Evolutionary conservation across 2,113 vertebrate species (phyloP).

Genomic region (Rhinolophus sinicus): DNA sequence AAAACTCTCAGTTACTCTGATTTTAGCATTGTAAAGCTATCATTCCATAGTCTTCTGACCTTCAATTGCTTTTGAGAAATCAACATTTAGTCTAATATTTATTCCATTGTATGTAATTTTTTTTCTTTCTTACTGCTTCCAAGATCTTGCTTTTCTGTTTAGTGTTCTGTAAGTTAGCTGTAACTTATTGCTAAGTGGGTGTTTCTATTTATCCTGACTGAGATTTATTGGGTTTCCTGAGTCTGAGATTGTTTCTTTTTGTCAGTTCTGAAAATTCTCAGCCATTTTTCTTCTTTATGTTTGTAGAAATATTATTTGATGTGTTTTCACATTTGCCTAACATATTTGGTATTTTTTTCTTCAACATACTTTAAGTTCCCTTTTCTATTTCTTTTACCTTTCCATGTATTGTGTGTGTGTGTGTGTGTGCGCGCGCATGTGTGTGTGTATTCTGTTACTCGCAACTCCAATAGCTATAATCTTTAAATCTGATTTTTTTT

Average conservation of each 20-base stretch:
- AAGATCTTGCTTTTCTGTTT: background rate
- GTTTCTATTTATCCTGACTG: background rate
- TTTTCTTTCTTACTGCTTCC: background rate
- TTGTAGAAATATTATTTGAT: background rate
- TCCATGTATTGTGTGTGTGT: background rate
- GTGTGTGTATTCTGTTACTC: background rate
- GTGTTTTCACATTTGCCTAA: background rate
- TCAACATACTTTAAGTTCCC: background rate
- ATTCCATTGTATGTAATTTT: background rate
- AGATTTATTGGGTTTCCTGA: background rate
- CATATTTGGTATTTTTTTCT: background rate
- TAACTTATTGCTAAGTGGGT: background rate
- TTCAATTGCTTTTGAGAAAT: background rate
- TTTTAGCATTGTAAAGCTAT: background rate
- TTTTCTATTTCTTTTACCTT: background rate
- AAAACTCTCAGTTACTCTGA: background rate
- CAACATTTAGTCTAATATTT: conserved; percentile 6
- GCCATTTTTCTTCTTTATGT: conserved; percentile 15
- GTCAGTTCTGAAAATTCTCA: conserved; percentile 5
- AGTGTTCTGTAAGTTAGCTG: background rate
- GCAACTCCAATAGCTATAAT: background rate
- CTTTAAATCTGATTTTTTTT: background rate
- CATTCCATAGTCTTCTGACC: background rate
- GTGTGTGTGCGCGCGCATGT: too few relatives aligned
- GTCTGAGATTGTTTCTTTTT: background rate